Conservation (phyloP, 2,888 invertebrate genomes). For the Pollenia labialis region DNA sequence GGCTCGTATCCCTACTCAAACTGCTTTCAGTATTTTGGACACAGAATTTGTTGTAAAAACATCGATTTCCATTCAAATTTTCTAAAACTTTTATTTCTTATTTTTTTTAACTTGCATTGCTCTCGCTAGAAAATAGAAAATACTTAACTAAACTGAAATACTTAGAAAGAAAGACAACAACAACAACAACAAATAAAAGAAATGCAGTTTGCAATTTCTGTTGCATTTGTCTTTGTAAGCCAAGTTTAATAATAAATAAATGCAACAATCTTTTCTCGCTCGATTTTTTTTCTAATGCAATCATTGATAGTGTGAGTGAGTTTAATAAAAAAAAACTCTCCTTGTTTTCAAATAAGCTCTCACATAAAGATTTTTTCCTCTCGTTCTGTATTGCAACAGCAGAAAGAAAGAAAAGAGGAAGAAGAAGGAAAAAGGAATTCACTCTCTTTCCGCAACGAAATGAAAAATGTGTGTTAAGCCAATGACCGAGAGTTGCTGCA, state of each 20-base stretch:
- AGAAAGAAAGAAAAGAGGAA: neutral
- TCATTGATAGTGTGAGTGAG: slow-evolving; percentile 17
- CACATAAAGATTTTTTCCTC: slow-evolving; percentile 53
- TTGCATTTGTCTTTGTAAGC: slow-evolving; percentile 58
- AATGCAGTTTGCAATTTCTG: slow-evolving; percentile 17
- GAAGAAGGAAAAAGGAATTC: slow-evolving; percentile 76
- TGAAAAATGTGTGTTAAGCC: slow-evolving; percentile 84
- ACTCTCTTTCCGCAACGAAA: slow-evolving; percentile 80
- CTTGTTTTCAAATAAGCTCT: slow-evolving; percentile 41
- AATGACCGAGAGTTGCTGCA: slow-evolving; percentile 81
- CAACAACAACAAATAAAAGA: slow-evolving; percentile 17
- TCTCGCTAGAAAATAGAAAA: slow-evolving; percentile 57
- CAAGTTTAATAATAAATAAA: slow-evolving; percentile 51
- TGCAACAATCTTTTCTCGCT: slow-evolving; percentile 24
- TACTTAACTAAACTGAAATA: slow-evolving; percentile 45
- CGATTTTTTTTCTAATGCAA: slow-evolving; percentile 19
- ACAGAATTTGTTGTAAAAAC: slow-evolving; percentile 9
- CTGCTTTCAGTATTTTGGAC: neutral
- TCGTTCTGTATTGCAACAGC: slow-evolving; percentile 25
- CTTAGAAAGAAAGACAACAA: neutral
- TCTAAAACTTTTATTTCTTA: slow-evolving; percentile 41
- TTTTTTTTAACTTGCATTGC: slow-evolving; percentile 1
- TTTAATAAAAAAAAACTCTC: slow-evolving; percentile 41
- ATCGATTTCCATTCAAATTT: slow-evolving; percentile 55
- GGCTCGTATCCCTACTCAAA: neutral